phyloP scores from a whole-genome alignment of 2,797 vertebrate genomes.

The Sphenopsis melanotis region DNA sequence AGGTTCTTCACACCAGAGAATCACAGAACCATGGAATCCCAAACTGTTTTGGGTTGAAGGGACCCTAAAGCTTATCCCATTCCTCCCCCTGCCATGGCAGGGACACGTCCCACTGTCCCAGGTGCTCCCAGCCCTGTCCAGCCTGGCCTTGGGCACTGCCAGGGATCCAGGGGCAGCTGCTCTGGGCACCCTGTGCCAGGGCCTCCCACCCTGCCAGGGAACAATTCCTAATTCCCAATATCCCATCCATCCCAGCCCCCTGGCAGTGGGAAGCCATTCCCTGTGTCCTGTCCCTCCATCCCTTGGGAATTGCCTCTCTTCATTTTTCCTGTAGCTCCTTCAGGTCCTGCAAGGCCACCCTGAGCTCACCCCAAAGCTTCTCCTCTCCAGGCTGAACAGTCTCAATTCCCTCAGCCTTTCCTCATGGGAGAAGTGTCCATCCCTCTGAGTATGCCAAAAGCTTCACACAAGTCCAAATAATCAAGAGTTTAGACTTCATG shows the following conservation, averaged over 20 bases:
- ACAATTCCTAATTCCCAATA: background rate
- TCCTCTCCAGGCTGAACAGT: background rate
- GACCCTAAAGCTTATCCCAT: background rate
- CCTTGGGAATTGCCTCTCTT: background rate
- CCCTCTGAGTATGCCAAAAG: background rate
- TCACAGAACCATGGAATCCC: background rate
- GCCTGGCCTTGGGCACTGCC: background rate
- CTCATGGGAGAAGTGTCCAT: background rate
- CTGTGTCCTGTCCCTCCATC: background rate
- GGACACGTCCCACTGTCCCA: background rate
- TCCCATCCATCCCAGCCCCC: background rate
- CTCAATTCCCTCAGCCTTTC: background rate
- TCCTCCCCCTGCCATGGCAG: background rate
- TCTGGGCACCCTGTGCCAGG: background rate
- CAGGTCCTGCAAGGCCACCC: fast-evolving
- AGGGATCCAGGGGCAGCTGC: background rate
- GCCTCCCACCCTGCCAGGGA: background rate
- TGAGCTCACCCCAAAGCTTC: background rate
- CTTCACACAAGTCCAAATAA: background rate
- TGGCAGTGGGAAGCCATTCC: background rate
- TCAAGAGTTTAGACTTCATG: background rate
- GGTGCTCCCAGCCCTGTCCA: background rate
- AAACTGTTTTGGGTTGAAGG: background rate
- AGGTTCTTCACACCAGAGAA: background rate
- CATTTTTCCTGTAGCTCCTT: background rate